Percentiles rank a stretch among this genome's conserved stretches.
phyloP scores from a whole-genome alignment of 2,797 vertebrate species.

The Darevskia mixta region DNA sequence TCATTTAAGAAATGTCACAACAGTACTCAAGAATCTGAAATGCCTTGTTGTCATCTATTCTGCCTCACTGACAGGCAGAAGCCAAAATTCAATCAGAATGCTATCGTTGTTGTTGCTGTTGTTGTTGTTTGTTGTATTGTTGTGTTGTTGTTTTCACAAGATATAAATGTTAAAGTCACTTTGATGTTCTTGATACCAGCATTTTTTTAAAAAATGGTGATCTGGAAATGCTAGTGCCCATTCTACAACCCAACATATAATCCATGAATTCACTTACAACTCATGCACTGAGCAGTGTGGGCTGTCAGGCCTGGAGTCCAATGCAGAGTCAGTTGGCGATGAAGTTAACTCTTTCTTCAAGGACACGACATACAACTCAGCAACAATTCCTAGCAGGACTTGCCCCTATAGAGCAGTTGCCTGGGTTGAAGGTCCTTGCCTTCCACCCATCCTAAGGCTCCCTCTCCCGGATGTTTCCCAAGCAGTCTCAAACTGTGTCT shows the following conservation, averaged over 20 bases:
- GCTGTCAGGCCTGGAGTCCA: too few species aligned
- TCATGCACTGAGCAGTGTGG: too few species aligned
- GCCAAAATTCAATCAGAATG: slow-evolving; percentile 20
- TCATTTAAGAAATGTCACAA: slow-evolving; percentile 30
- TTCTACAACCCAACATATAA: background rate
- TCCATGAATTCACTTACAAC: background rate
- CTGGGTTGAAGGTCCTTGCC: too few species aligned
- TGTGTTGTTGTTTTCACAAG: background rate
- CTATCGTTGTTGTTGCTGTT: background rate
- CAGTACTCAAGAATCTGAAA: slow-evolving; percentile 33
- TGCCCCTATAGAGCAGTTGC: too few species aligned
- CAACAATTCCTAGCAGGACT: too few species aligned
- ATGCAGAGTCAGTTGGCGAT: too few species aligned
- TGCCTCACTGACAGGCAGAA: background rate
- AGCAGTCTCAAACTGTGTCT: too few species aligned
- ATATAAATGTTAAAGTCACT: background rate
- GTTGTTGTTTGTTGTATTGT: background rate
- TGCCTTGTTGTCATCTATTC: background rate
- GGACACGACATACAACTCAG: too few species aligned
- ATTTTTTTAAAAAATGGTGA: background rate
- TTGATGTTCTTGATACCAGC: background rate
- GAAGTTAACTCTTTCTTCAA: too few species aligned
- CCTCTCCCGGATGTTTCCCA: too few species aligned
- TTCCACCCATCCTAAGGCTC: too few species aligned
- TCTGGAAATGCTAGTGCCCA: background rate